Evolutionary conservation across 2,113 vertebrate species (phyloP).

Genomic region (Diglossa brunneiventris): DNA sequence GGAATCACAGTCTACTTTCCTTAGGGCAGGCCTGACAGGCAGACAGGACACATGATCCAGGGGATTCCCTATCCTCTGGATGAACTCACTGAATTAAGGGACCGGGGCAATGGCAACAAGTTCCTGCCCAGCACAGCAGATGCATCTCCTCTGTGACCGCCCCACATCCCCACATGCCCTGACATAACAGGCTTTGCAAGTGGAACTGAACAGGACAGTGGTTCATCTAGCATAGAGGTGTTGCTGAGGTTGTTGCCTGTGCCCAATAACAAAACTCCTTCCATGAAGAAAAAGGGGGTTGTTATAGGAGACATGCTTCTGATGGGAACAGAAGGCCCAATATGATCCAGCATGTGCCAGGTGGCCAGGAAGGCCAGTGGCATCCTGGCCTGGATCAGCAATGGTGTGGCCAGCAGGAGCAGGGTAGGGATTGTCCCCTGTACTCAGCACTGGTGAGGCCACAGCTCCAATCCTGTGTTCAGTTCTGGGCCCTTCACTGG

Average conservation of each 20-base stretch:
- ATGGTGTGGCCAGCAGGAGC: neutral
- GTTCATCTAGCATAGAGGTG: neutral
- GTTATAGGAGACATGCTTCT: neutral
- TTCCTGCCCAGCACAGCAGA: neutral
- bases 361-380: too few relatives aligned
- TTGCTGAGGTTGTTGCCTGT: neutral
- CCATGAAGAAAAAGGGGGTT: neutral
- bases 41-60: neutral
- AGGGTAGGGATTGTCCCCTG: accelerated
- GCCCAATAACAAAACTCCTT: neutral
- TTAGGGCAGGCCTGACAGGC: neutral
- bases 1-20: neutral
- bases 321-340: neutral
- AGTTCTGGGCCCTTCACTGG: neutral
- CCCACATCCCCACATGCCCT: accelerated
- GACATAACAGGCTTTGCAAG: neutral
- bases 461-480: accelerated
- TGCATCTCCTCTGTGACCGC: neutral
- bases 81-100: neutral
- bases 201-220: neutral
- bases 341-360: too few relatives aligned
- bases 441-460: accelerated
- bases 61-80: neutral
- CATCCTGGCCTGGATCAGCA: neutral
- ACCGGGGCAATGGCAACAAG: neutral